Percentiles rank a stretch among this genome's conserved stretches.
These are phyloP conservation scores for Anthopleura xanthogrammica DNA, from an alignment of 92 coral and sea anemone genomes.

Conservation along the genomic window DNA sequence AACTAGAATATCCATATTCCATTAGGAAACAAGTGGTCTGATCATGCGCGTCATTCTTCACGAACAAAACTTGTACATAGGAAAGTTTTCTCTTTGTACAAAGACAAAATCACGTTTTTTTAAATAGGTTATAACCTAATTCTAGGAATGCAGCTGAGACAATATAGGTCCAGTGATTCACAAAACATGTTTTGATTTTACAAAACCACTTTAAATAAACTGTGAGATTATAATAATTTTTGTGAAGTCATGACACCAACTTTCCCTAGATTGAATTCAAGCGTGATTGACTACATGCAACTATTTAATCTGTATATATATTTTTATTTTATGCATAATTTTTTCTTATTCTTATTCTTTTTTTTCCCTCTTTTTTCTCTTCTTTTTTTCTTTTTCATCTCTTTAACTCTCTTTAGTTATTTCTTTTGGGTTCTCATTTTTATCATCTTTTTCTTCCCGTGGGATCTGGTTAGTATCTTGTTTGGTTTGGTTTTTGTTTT, in stretches of 20 bases:
- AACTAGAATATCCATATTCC: background rate
- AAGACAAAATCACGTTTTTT: background rate
- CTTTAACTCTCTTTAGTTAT: too few relatives aligned
- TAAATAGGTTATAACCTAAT: background rate
- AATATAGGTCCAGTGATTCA: background rate
- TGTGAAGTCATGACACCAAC: too few relatives aligned
- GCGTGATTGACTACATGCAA: too few relatives aligned
- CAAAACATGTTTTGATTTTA: too few relatives aligned
- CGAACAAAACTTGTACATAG: background rate
- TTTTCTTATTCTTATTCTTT: background rate
- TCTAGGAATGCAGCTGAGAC: background rate
- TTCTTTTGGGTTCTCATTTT: background rate
- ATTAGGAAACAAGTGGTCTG: background rate
- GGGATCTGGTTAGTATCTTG: conserved; percentile 3
- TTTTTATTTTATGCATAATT: too few relatives aligned
- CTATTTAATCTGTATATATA: too few relatives aligned
- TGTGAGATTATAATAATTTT: too few relatives aligned
- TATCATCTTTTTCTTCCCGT: background rate
- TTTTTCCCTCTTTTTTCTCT: background rate
- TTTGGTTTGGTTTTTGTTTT: conserved; percentile 2
- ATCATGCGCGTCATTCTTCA: background rate
- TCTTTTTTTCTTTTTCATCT: too few relatives aligned
- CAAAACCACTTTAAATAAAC: too few relatives aligned
- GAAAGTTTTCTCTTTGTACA: background rate
- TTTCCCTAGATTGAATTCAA: too few relatives aligned